Base-by-base conservation (phyloP, 2,797 vertebrate species). In the Clamator glandarius region DNA sequence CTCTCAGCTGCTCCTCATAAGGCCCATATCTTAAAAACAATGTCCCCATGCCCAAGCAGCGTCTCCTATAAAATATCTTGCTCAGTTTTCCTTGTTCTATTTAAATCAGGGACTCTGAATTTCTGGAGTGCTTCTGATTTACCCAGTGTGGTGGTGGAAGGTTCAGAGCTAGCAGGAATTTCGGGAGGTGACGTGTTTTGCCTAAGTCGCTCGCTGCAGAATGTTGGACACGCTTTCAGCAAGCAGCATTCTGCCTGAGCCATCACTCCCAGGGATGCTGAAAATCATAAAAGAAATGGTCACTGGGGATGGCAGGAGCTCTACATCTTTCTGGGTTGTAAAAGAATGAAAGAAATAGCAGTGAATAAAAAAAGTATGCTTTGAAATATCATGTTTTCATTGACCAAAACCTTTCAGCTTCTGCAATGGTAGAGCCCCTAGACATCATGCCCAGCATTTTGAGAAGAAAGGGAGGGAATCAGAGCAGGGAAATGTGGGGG, bases 401-500 rank as follows among this genome's bases (percentile, higher is more conserved):
- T 62, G 76, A 61, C n/a, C 7, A 15, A 48, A 93, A 54, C 14
- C 13, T 66, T 35, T 7, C 55, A 35, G 36, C 8, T 84, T 39
- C 44, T 58, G 23, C 11, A 3, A 50, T 46, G 50, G 15, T 41
- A 59, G 31, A 79, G 63, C 21, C 74, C 29, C n/a, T 54, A 33
- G 50, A 44, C 12, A 41, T 6, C 41, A 15, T 4, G 2, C 8
- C 21, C 75, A 12, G 11, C 1, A 0, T 59, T 51, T 25, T n/a
- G 3, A 3, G 23, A 8, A 8, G 2, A 36, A 80, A 61, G 5
- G 4, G 8, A 3, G 29, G 46, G 52, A 66, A 64, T 69, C 18
- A 58, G 11, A 78, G 41, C n/a, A 57, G 58, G 31, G 8, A 85
- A 35, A 44, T 10, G 7, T 8, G 8, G 36, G 14, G 7, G 4